Evolutionary conservation across 2,888 invertebrate genomes (phyloP).

Genomic region (Trachelus stipa): DNA sequence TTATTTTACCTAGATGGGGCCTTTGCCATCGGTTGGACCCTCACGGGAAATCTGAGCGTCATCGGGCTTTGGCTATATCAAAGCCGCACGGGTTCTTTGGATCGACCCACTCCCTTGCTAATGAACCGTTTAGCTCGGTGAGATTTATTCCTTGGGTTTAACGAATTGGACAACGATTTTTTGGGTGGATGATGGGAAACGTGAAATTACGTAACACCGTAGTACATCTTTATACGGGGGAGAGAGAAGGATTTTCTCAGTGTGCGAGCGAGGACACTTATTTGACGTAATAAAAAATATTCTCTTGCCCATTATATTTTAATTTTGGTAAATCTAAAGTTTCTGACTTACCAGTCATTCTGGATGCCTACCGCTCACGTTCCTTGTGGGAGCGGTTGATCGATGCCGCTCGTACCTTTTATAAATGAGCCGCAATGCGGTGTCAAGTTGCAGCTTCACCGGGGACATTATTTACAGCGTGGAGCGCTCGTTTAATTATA

Average conservation of each 20-base stretch:
- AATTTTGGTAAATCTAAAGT: not conserved
- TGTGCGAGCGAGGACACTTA: not conserved
- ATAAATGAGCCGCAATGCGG: constrained; percentile 56
- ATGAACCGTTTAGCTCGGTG: constrained; percentile 19
- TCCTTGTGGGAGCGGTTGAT: constrained; percentile 44
- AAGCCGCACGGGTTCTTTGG: not conserved
- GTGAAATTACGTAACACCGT: not conserved
- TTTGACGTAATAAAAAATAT: not conserved
- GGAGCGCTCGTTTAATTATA: constrained; percentile 53
- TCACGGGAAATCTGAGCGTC: constrained; percentile 5
- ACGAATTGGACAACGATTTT: not conserved
- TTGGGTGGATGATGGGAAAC: not conserved
- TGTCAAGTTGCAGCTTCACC: constrained; percentile 50
- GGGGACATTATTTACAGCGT: constrained; percentile 45
- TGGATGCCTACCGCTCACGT: not conserved
- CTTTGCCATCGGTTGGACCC: not conserved
- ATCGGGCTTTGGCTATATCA: not conserved
- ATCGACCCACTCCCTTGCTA: constrained; percentile 10
- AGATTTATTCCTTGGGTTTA: not conserved
- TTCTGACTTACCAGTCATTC: not conserved
- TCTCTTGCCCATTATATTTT: not conserved
- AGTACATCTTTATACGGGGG: not conserved
- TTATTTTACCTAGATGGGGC: constrained; percentile 48
- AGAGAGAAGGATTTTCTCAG: not conserved
- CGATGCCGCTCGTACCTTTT: constrained; percentile 57